Percentiles rank a stretch among this genome's conserved stretches.
Evolutionary conservation across 2,888 invertebrate species (phyloP).

Genomic region (Tachina grossa): DNA sequence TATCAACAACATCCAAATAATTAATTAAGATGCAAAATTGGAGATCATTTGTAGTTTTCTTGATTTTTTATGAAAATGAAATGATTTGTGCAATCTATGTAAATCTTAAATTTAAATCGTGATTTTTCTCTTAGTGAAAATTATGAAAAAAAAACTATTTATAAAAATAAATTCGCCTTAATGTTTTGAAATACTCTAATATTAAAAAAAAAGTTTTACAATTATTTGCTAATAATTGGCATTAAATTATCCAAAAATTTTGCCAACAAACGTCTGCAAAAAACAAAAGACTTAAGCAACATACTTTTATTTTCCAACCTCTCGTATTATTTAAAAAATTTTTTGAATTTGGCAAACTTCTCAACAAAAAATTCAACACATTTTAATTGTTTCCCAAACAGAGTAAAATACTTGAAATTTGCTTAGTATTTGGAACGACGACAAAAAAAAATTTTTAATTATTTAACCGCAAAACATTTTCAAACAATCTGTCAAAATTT

Average conservation of each 20-base stretch:
- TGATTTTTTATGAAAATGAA: too few relatives aligned
- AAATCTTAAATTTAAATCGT: too few relatives aligned
- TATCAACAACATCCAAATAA: too few relatives aligned
- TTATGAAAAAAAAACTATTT: background rate
- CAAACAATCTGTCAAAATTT: constrained; percentile 13
- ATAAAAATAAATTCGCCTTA: background rate
- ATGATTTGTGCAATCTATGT: too few relatives aligned
- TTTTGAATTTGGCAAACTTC: constrained; percentile 11
- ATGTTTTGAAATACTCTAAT: background rate
- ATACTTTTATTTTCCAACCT: constrained; percentile 6
- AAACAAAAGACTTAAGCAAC: constrained; percentile 35
- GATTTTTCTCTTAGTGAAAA: too few relatives aligned
- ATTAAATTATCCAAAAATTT: constrained; percentile 6
- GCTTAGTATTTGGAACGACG: background rate
- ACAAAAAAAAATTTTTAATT: constrained; percentile 8
- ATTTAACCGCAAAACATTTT: background rate
- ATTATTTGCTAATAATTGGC: constrained; percentile 26
- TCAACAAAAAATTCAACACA: background rate
- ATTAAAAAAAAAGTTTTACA: background rate
- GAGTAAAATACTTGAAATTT: background rate
- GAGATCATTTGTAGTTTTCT: too few relatives aligned
- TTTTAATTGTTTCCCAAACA: background rate
- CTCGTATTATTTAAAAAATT: background rate
- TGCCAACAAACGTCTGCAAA: background rate
- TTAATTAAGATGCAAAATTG: too few relatives aligned